These are phyloP conservation scores for Notarius quadriscutis DNA, from an alignment of 2,113 vertebrate species.

Conservation along the genomic window DNA sequence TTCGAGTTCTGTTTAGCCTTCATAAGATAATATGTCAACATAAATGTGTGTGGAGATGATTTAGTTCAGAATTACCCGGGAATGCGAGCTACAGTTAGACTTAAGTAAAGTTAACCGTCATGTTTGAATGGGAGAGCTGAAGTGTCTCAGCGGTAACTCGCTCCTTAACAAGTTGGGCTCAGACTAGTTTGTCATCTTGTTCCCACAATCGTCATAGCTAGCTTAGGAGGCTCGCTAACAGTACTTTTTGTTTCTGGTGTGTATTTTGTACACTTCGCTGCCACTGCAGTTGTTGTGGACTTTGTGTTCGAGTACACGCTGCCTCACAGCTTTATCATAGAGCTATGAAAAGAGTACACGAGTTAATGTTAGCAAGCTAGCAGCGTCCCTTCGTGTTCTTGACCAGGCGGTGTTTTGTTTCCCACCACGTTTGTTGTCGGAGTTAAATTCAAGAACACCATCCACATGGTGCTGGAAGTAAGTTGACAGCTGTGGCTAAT, in stretches of 20 bases:
- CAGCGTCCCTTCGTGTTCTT: background rate
- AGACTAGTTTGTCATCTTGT: background rate
- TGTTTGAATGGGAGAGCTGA: conserved; percentile 48
- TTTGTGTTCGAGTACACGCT: background rate
- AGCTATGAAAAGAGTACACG: background rate
- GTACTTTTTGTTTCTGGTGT: conserved; percentile 2
- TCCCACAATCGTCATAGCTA: background rate
- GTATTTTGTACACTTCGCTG: background rate
- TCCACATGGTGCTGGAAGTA: background rate
- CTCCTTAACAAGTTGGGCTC: conserved; percentile 24
- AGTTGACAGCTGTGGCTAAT: conserved; percentile 8
- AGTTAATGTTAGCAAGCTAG: conserved; percentile 16
- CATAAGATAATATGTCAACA: background rate
- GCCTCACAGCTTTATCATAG: background rate
- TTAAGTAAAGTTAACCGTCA: conserved; percentile 29
- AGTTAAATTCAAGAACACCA: background rate
- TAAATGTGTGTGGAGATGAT: background rate
- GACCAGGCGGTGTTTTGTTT: background rate
- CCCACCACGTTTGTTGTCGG: background rate
- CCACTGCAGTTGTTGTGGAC: background rate
- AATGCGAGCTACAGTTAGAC: background rate
- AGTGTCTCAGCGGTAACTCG: background rate
- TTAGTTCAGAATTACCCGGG: background rate
- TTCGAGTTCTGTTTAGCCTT: background rate
- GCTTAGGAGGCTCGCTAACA: background rate